Evolutionary conservation across 1,140 invertebrate genomes (phyloP), one percentile per base, ranked within the genome.

Genomic region (Streblospio benedicti): DNA sequence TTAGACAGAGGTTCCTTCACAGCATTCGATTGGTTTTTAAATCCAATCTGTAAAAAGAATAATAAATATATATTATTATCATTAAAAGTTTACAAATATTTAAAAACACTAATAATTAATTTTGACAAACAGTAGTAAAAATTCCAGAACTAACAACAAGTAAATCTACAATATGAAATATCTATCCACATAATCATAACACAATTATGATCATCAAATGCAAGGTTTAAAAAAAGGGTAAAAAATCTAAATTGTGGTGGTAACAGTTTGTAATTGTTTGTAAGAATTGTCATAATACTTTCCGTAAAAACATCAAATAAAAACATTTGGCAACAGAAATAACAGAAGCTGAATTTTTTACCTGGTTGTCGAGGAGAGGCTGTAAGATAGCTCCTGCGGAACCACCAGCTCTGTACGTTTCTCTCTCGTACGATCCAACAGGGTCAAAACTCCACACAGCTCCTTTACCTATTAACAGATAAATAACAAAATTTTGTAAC

Each of bases 391-490:
- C 65, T 51, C 75, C 74, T 31, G 77, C 80, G 59, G 78, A 90
- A 33, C 96, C 96, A 33, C 85, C 86, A 52, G 93, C 90, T 65
- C 85, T 82, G 73, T 86, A 97, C 2, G 79, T 84, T 9, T 84
- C 81, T 55, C 84, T 81, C 71, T 96, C 93, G 70, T 86, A 90
- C 67, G 95, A 91, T 2, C 97, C 97, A 64, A 99, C 89, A 0
- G 95, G 94, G 79, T 99, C 95, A 76, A 97, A 99, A 70, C 88
- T 91, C 79, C 87, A 98, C 2, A 98, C 87, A 69, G 86, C 87
- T 1, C 95, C 95, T 73, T 91, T 89, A n/a, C 93, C 93, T 69
- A 89, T 82, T 67, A 67, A 30, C 20, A 60, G 23, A 43, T 20
- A 44, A 45, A 6, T 45, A 5, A 1, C 44, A 50, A 44, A 6